Evolutionary conservation across 2,888 invertebrate genomes (phyloP), one percentile per base, ranked within the genome.

Genomic region (Crematogaster levior): DNA sequence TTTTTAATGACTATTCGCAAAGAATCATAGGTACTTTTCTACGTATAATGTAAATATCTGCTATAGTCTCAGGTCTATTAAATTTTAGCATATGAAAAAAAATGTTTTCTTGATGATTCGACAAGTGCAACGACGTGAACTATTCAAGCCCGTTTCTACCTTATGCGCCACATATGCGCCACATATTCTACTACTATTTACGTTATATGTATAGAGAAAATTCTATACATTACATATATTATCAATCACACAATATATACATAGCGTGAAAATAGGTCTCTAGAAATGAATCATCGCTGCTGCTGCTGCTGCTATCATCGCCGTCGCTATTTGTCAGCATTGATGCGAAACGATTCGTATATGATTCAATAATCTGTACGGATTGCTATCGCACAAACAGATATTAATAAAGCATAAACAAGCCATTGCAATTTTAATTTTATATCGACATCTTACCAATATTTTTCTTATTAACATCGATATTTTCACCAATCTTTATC

Each of bases 251-350:
- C 40, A n/a, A 40, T 1, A 24, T n/a, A 43, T 43, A 24, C 56
- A 56, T 24, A 18, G 10, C 40, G 40, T 56, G 43, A 56, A 68
- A 68, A 58, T 58, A 56, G n/a, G 30, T 27, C 70, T 70, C n/a
- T n/a, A 43, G 7, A 21, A 68, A 77, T 66, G 40, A 77, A 77
- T 77, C 56, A 80, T 86, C 68, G 86, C 82, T 77, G 86, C 82
- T 58, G 43, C 53, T 79, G 88, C 88, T 86, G 80, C 82, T 85
- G 34, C 86, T 87, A 70, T 34, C 34, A 6, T 75, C 72, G 87
- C 86, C 84, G 84, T 37, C 24, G 87, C 89, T 87, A 82, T 77
- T 87, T 72, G 81, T 85, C 84, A 89, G 34, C 65, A 18, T 37
- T 27, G 24, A 75, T 66, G 82, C 56, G 43, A 66, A 70, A 56